Base-by-base conservation (phyloP, 2,113 vertebrate genomes). In the Jacana jacana region DNA sequence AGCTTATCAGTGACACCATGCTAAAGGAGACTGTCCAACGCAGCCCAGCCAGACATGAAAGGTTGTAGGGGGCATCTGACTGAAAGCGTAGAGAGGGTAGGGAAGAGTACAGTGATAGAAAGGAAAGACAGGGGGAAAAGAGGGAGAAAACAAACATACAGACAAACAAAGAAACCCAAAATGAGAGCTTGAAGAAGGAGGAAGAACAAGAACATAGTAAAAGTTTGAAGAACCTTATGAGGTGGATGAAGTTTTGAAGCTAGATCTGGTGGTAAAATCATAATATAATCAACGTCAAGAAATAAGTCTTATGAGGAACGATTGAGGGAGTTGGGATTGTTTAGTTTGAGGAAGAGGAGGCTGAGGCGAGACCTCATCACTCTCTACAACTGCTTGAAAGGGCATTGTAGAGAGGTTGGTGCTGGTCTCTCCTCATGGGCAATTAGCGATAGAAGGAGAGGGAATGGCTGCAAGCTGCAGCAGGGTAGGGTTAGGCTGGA, bases 211-310 rank as follows among this genome's bases (percentile, higher is more conserved):
- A 33, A 57, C 12, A 6, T 27, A n/a, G 60, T 75, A 54, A 27
- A 89, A 76, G 30, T 42, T 24, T 7, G 20, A 52, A 81, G 35
- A 52, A 5, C 24, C 22, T 83, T 80, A n/a, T 79, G 35, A 86
- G 57, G 8, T 24, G 13, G 48, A 12, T 8, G 7, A 65, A 57
- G 46, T 66, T 91, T 51, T 42, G 23, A 12, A 61, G 25, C 4
- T 66, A 40, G 18, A 37, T 79, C 54, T 79, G 39, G 6, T 37
- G 16, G 4, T 78, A 27, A 17, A 9, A 48, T 70, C 28, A 19
- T 46, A 86, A 35, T 0, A 1, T 18, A 44, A 8, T 15, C 22
- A 2, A 5, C 1, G 2, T 24, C 44, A 28, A 48, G 30, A n/a
- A n/a, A n/a, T n/a, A n/a, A n/a, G n/a, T n/a, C n/a, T n/a, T n/a